These are phyloP conservation scores for Mamestra configurata DNA, from an alignment of 1,140 invertebrate genomes.

Conservation along the genomic window DNA sequence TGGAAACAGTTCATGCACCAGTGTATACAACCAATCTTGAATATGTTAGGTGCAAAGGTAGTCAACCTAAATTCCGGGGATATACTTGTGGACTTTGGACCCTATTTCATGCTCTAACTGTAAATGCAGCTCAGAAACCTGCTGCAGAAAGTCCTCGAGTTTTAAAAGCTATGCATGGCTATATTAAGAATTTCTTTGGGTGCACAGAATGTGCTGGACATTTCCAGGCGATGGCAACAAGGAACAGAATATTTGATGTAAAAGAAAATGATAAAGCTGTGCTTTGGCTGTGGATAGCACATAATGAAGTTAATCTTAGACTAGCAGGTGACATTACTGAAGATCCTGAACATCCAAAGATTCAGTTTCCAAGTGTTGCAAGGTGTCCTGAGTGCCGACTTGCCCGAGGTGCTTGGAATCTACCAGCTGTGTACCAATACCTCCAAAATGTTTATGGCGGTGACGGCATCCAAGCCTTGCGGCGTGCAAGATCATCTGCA, in stretches of 20 bases:
- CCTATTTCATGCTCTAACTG: slow-evolving; percentile 97
- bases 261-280: slow-evolving; percentile 92
- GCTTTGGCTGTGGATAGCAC: slow-evolving; percentile 98
- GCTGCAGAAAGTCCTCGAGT: slow-evolving; percentile 89
- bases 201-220: slow-evolving; percentile 97
- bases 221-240: slow-evolving; percentile 94
- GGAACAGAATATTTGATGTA: slow-evolving; percentile 91
- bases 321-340: slow-evolving; percentile 95
- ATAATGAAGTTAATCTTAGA: slow-evolving; percentile 97
- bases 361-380: slow-evolving; percentile 94
- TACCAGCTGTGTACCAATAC: slow-evolving; percentile 92
- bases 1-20: slow-evolving; percentile 87
- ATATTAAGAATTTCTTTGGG: slow-evolving; percentile 97
- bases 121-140: slow-evolving; percentile 90
- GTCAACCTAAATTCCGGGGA: slow-evolving; percentile 92
- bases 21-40: slow-evolving; percentile 89
- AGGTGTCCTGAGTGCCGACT: slow-evolving; percentile 92
- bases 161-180: slow-evolving; percentile 94
- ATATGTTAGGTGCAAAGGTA: slow-evolving; percentile 96
- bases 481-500: slow-evolving; percentile 60
- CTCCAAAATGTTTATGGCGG: slow-evolving; percentile 92
- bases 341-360: slow-evolving; percentile 96
- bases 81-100: slow-evolving; percentile 99
- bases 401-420: slow-evolving; percentile 90
- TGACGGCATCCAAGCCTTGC: slow-evolving; percentile 86